Conservation (phyloP, 2,797 vertebrate genomes). For the Hephaestus fuliginosus region DNA sequence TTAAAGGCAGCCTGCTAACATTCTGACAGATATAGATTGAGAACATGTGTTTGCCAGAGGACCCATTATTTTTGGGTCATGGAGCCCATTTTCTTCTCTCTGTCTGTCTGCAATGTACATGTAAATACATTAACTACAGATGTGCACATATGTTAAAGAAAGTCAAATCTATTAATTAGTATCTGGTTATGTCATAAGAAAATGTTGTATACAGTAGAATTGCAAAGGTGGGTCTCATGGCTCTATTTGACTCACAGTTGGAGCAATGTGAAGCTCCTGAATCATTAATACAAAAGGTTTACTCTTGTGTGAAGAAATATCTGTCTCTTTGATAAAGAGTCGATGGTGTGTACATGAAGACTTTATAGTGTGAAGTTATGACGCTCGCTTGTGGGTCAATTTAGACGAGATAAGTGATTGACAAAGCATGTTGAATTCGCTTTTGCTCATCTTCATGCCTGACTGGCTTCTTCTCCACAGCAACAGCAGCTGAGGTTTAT, state of each 20-base stretch:
- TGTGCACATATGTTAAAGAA: background rate
- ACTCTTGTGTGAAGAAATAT: no score
- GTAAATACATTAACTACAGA: background rate
- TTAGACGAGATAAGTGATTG: no score
- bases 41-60: slow-evolving; percentile 61
- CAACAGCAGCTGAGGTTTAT: no score
- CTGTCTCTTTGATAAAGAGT: no score
- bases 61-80: slow-evolving; percentile 49
- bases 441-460: no score
- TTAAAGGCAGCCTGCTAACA: slow-evolving; percentile 4
- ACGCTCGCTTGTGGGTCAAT: no score
- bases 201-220: background rate
- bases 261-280: background rate
- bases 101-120: background rate
- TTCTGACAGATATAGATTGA: slow-evolving; percentile 34
- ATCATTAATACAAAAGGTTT: background rate
- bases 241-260: background rate
- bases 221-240: background rate
- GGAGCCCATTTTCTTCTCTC: slow-evolving; percentile 1
- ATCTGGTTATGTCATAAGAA: background rate
- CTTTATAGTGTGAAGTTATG: no score
- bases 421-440: background rate
- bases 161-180: background rate
- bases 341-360: background rate
- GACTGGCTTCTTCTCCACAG: no score